phyloP scores from a whole-genome alignment of 2,113 vertebrate species.

The Bungarus multicinctus region DNA sequence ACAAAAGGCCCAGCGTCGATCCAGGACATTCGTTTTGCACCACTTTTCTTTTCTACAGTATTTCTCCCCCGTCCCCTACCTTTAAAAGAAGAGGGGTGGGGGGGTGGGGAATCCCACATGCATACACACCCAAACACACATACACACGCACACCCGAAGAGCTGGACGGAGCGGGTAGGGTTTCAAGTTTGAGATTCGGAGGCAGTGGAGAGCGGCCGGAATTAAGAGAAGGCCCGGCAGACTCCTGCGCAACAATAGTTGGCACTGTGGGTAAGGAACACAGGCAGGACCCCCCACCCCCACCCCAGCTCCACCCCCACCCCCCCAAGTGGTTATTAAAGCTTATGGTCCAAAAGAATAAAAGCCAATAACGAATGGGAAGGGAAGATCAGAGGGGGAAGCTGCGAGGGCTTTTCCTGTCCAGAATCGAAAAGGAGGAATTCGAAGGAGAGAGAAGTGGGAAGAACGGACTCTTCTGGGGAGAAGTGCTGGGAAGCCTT shows the following conservation, averaged over 20 bases:
- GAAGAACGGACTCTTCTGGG: background rate
- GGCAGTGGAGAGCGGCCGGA: background rate
- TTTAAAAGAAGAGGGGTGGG: background rate
- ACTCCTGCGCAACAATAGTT: background rate
- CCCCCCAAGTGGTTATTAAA: constrained; percentile 14
- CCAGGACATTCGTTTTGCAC: constrained; percentile 11
- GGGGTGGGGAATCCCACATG: background rate
- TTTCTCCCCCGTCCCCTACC: background rate
- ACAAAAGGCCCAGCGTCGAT: background rate
- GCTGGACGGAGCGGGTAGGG: background rate
- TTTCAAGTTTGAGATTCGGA: constrained; percentile 3
- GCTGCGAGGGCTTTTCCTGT: no score
- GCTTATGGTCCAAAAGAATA: background rate
- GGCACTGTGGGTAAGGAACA: background rate
- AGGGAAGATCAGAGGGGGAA: background rate
- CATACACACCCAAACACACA: background rate
- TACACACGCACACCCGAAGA: background rate
- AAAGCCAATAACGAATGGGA: background rate
- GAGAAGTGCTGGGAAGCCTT: no score
- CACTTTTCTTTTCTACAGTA: constrained; percentile 16
- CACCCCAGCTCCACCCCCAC: no score
- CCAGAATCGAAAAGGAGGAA: background rate
- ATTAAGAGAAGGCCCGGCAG: background rate
- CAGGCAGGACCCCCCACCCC: background rate
- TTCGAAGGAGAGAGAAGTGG: background rate